Base-by-base conservation (phyloP, 1,140 invertebrate species). In the Mya arenaria region DNA sequence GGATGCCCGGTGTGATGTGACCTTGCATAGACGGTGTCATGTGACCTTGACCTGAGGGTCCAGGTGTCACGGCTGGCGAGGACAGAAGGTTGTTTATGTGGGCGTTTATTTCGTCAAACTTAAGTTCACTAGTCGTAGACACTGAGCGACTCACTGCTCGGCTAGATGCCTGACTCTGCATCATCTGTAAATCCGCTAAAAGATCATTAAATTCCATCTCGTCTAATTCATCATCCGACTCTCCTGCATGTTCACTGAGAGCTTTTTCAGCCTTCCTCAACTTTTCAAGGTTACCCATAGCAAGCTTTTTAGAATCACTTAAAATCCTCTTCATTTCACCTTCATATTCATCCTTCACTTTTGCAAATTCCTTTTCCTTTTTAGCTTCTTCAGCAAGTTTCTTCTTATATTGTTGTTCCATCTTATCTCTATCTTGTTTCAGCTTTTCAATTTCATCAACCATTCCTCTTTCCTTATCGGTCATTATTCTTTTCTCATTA, bases 391-490 rank as follows among this genome's bases (percentile, higher is more conserved):
- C 87, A 23, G 82, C 83, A 63, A 65, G 69, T 52, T 87, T 87
- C 63, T 84, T 84, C 44, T 77, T 84, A 39, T 82, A 85, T 48
- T 87, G 93, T 86, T 94, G 95, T 84, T 97, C 93, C 84, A 87
- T 84, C 84, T 87, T 80, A 41, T 80, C 55, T 63, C 84, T 87
- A 56, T 88, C 87, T 32, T 85, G 77, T 66, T 83, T 87, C 37
- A 88, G 60, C 65, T 73, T 86, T 75, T 86, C 63, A n/a, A 87
- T 85, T 75, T 88, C 84, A 25, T 82, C 83, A 17, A 82, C 63
- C 78, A 87, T 83, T 82, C 84, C 79, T 74, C 39, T 72, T 56
- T 83, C 72, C 32, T 71, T 83, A 48, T 84, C 69, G 25, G 72
- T 44, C 32, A 74, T 72, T n/a, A 68, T 60, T 41, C 60, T 58